Evolutionary conservation across 2,797 vertebrate genomes (phyloP).

Genomic region (Falco berigora): DNA sequence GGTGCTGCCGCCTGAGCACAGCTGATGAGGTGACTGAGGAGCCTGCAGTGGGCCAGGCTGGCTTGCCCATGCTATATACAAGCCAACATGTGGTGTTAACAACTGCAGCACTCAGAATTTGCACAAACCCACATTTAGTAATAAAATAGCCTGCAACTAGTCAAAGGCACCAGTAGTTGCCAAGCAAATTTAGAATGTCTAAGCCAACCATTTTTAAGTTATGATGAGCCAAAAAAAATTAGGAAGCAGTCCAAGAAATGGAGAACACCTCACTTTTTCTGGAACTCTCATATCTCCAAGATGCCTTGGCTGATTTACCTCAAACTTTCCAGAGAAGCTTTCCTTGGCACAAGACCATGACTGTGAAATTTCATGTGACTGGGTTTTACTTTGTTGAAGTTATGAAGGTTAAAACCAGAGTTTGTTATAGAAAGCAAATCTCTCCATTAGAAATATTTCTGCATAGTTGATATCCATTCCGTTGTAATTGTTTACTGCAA

Average conservation of each 20-base stretch:
- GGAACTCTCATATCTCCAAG: conserved; percentile 53
- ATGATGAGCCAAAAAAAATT: conserved; percentile 46
- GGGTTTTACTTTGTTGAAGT: conserved; percentile 20
- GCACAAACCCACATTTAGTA: conserved; percentile 13
- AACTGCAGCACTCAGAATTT: not conserved
- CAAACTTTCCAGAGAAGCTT: conserved; percentile 55
- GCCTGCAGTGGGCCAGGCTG: not conserved
- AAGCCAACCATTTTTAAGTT: conserved; percentile 46
- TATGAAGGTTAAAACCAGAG: not conserved
- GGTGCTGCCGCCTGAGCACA: not conserved
- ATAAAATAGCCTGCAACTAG: conserved; percentile 53
- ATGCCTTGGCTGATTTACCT: conserved; percentile 40
- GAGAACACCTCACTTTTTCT: conserved; percentile 58
- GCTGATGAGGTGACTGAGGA: conserved; percentile 20
- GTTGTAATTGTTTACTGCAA: not conserved
- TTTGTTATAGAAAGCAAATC: conserved; percentile 21
- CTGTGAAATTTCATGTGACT: conserved; percentile 48
- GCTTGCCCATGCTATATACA: not conserved
- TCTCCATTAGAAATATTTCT: conserved; percentile 21
- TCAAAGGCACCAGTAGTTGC: conserved; percentile 39
- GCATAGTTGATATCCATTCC: not conserved
- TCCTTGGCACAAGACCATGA: conserved; percentile 1
- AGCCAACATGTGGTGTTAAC: conserved; percentile 26
- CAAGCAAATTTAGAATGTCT: conserved; percentile 43
- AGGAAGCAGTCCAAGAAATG: conserved; percentile 48